Conservation (phyloP, 1,140 invertebrate genomes). For the Meloidogyne hapla region DNA sequence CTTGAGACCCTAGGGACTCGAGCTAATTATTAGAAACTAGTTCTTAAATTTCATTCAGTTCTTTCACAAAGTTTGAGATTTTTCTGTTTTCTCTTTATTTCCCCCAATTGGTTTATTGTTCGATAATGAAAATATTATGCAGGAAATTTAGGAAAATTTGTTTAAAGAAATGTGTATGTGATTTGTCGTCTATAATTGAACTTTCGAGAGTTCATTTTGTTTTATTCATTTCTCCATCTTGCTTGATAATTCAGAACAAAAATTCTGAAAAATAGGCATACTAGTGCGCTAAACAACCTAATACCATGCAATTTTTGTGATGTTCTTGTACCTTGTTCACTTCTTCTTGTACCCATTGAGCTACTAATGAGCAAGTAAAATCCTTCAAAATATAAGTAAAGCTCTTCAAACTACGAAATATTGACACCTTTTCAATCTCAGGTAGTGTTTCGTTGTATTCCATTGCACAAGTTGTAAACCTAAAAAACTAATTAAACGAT, state of each 20-base stretch:
- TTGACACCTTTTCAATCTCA: constrained; percentile 29
- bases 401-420: not conserved
- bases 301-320: constrained; percentile 24
- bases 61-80: too few species aligned
- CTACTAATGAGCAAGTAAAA: constrained; percentile 18
- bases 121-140: too few species aligned
- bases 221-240: constrained; percentile 13
- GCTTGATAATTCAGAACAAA: constrained; percentile 23
- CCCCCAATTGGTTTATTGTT: not conserved
- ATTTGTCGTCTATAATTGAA: not conserved
- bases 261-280: constrained; percentile 7
- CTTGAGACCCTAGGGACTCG: too few species aligned
- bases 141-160: too few species aligned
- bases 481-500: not conserved
- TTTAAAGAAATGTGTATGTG: too few species aligned
- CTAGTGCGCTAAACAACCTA: not conserved
- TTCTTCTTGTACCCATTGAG: constrained; percentile 34
- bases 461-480: constrained; percentile 18
- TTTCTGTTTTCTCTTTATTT: too few species aligned
- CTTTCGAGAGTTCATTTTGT: not conserved
- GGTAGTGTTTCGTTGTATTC: constrained; percentile 39
- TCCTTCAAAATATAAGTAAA: constrained; percentile 8
- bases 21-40: too few species aligned
- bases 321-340: constrained; percentile 31
- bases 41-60: too few species aligned